phyloP scores from a whole-genome alignment of 2,888 invertebrate genomes.

The Campoletis raptor region DNA sequence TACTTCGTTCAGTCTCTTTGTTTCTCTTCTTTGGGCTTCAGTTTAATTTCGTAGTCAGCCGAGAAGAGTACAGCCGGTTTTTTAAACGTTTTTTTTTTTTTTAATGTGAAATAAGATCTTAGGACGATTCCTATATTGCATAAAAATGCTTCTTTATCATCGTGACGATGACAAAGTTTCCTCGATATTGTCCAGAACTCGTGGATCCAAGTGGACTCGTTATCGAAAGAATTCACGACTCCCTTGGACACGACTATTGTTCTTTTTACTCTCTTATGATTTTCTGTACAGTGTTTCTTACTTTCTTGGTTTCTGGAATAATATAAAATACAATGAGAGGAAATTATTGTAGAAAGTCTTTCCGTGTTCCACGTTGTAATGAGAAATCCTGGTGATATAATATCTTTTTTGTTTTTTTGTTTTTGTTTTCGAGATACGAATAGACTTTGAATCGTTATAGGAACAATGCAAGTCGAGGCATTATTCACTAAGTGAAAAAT shows the following conservation, averaged over 20 bases:
- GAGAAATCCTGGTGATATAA: not conserved
- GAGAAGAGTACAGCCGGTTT: slow-evolving; percentile 61
- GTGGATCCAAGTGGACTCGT: slow-evolving; percentile 49
- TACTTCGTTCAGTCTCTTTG: slow-evolving; percentile 76
- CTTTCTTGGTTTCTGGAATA: slow-evolving; percentile 12
- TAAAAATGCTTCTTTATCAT: slow-evolving; percentile 51
- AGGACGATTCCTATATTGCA: not conserved
- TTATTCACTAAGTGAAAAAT: not conserved
- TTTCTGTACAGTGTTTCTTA: not conserved
- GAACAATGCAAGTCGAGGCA: not conserved
- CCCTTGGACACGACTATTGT: slow-evolving; percentile 53
- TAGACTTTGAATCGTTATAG: not conserved
- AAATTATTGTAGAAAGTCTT: slow-evolving; percentile 6
- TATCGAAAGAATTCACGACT: slow-evolving; percentile 47
- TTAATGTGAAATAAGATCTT: not conserved
- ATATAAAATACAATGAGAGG: slow-evolving; percentile 33
- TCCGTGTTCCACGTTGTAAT: not conserved
- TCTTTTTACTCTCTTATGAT: slow-evolving; percentile 22
- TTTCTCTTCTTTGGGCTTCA: slow-evolving; percentile 83
- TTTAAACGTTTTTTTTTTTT: slow-evolving; percentile 18
- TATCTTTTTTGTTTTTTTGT: too few relatives aligned
- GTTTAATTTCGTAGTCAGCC: slow-evolving; percentile 82
- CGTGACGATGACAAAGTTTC: slow-evolving; percentile 52
- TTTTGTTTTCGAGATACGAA: not conserved
- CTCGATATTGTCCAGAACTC: slow-evolving; percentile 25